Percentiles rank a stretch among this genome's conserved stretches.
Evolutionary conservation across 92 coral and sea anemone species (phyloP).

Genomic region (Paragorgia papillata): DNA sequence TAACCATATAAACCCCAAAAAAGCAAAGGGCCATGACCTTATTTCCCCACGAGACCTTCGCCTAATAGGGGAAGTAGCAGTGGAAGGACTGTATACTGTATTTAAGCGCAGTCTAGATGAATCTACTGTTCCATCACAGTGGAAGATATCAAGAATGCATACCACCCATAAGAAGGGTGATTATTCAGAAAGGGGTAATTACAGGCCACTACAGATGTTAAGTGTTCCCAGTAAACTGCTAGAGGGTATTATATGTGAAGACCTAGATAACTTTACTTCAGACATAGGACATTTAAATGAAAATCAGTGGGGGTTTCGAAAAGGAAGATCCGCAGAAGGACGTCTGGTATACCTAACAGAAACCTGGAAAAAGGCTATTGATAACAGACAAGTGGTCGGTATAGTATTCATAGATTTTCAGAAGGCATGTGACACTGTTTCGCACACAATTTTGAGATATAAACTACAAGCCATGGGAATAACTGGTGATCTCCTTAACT

Average conservation of each 20-base stretch:
- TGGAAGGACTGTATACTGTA: slow-evolving; percentile 39
- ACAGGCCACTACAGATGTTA: slow-evolving; percentile 59
- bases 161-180: slow-evolving; percentile 60
- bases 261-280: slow-evolving; percentile 43
- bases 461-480: slow-evolving; percentile 57
- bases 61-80: slow-evolving; percentile 37
- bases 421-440: slow-evolving; percentile 40
- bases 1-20: slow-evolving; percentile 64
- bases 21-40: slow-evolving; percentile 54
- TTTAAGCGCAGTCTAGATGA: slow-evolving; percentile 40
- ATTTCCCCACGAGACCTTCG: slow-evolving; percentile 54
- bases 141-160: slow-evolving; percentile 66
- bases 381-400: slow-evolving; percentile 53
- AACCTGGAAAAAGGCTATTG: slow-evolving; percentile 62
- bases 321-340: slow-evolving; percentile 48
- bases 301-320: slow-evolving; percentile 44
- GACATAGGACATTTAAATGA: background rate
- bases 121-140: slow-evolving; percentile 44
- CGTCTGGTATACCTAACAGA: slow-evolving; percentile 40
- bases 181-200: slow-evolving; percentile 49
- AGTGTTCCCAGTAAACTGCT: slow-evolving; percentile 62
- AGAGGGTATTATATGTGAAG: slow-evolving; percentile 52
- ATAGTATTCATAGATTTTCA: slow-evolving; percentile 43
- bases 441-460: slow-evolving; percentile 41
- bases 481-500: slow-evolving; percentile 24